Base-by-base conservation (phyloP, 2,888 invertebrate genomes). In the Fragum sueziense region DNA sequence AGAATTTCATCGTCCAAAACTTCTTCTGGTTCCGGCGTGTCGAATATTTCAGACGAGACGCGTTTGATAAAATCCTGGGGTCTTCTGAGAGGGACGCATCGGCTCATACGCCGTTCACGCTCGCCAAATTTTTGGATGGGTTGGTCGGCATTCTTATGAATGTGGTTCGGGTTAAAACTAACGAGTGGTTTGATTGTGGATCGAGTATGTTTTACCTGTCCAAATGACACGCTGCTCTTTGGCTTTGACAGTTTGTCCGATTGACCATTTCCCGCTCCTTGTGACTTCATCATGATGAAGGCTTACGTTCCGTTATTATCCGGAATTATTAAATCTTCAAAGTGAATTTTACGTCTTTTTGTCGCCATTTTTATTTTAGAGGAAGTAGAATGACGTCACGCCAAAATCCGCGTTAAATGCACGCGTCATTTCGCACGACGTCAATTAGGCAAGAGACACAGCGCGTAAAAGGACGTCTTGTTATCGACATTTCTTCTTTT, bases 1-100 rank as follows among this genome's bases (percentile, higher is more conserved):
- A 81, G 59, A 7, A 77, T 70, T 73, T 79, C 82, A 27, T 82
- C 85, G n/a, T 80, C 82, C 17, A 80, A 22, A 22, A 74, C 41
- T 74, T 74, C 78, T 51, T 80, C 79, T 22, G 73, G 70, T 20
- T 79, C 79, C 14, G 72, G 77, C 1, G 76, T 82, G 4, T 74
- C 62, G 9, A 74, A 33, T 22, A 47, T 54, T 20, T 57, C 67
- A 27, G 54, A 61, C 0, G 29, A 7, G 7, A 20, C 27, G 1
- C 52, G 41, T 52, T 62, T 72, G n/a, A 51, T 6, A 29, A n/a
- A n/a, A 33, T 62, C 41, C 9, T 47, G 51, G 14, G 37, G 70
- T 57, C 70, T 70, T 31, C 54, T 25, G 27, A 51, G 25, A 29
- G 67, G 62, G 20, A 65, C 65, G 31, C 65, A 65, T 27, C 76